Conservation (phyloP, 2,797 vertebrate species). For the Sphenodon punctatus region DNA sequence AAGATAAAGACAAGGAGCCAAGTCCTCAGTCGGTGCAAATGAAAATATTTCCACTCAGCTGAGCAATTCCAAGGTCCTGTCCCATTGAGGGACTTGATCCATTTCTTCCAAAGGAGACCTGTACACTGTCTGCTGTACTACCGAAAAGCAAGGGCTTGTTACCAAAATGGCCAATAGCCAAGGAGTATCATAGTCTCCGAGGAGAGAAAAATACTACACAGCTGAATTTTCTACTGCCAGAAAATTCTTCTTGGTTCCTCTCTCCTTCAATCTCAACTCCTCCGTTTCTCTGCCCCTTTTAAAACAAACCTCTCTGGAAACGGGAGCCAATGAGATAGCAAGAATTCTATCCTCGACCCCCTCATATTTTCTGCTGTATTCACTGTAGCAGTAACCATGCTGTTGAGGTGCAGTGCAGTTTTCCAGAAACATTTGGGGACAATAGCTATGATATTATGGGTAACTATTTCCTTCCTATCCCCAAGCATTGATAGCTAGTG, state of each 20-base stretch:
- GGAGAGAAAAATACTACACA: no score
- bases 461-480: not conserved
- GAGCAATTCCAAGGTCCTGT: not conserved
- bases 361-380: not conserved
- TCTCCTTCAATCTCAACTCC: not conserved
- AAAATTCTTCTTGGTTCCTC: no score
- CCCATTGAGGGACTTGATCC: not conserved
- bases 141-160: no score
- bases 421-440: not conserved
- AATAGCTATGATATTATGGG: not conserved
- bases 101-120: not conserved
- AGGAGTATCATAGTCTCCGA: no score
- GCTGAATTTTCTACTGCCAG: no score
- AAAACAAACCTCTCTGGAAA: not conserved
- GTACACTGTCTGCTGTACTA: no score
- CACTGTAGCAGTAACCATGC: not conserved
- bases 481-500: not conserved
- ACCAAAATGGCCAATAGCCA: no score
- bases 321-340: not conserved
- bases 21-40: not conserved
- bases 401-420: no score
- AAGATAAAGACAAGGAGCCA: not conserved
- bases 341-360: not conserved
- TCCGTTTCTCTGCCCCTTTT: not conserved
- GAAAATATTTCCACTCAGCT: not conserved